These are phyloP conservation scores for Ciconia nigra DNA, from an alignment of 2,797 vertebrate species.

Conservation along the genomic window DNA sequence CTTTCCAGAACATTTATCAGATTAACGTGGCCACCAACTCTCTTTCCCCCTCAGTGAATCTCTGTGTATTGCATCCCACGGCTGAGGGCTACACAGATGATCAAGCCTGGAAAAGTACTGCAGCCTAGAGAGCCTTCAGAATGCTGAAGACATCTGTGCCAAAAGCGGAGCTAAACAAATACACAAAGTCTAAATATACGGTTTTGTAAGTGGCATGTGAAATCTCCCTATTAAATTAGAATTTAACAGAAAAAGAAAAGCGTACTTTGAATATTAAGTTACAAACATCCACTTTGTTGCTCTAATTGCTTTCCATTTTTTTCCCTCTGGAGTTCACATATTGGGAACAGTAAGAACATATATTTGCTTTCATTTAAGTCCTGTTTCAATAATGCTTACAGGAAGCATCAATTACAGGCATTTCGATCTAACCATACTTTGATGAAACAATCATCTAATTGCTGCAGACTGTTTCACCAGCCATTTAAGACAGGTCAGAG, in stretches of 20 bases:
- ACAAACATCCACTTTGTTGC: background rate
- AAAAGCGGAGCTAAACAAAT: background rate
- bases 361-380: slow-evolving; percentile 2
- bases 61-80: slow-evolving; percentile 6
- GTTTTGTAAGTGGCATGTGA: background rate
- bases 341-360: background rate
- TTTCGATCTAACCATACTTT: slow-evolving; percentile 25
- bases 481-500: background rate
- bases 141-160: background rate
- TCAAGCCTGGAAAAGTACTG: background rate
- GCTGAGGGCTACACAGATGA: slow-evolving; percentile 57
- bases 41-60: slow-evolving; percentile 17
- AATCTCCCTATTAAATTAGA: background rate
- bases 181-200: background rate
- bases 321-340: slow-evolving; percentile 6
- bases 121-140: background rate
- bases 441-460: slow-evolving; percentile 27
- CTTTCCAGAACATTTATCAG: slow-evolving; percentile 75
- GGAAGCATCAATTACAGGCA: slow-evolving; percentile 16
- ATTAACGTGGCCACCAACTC: slow-evolving; percentile 69
- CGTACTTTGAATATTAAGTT: slow-evolving; percentile 1
- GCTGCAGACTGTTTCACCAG: background rate
- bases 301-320: slow-evolving; percentile 23
- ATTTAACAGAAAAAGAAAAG: background rate
- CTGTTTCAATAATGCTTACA: background rate